phyloP scores from a whole-genome alignment of 2,797 vertebrate genomes.

The Molossus molossus region DNA sequence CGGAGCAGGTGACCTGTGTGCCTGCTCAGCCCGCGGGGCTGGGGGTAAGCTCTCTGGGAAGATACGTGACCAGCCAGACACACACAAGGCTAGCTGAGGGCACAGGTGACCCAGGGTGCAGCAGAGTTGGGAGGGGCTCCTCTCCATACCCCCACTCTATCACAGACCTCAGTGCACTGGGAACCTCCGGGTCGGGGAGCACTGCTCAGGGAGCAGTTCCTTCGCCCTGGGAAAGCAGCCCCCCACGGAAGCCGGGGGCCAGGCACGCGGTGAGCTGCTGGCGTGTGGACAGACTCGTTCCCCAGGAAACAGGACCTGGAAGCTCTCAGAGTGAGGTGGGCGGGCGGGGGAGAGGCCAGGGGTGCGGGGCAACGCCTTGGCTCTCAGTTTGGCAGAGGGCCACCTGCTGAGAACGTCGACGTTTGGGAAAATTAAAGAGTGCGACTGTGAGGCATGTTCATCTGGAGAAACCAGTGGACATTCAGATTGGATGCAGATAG shows the following conservation, averaged over 20 bases:
- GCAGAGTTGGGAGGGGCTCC: neutral
- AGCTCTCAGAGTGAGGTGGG: neutral
- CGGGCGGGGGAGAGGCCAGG: neutral
- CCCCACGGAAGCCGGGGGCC: neutral
- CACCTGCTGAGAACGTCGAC: neutral
- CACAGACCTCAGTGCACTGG: neutral
- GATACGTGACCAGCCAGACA: neutral
- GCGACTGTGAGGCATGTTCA: neutral
- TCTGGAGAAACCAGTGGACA: neutral
- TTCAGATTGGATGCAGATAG: neutral
- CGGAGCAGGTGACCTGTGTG: neutral
- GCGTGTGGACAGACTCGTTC: neutral
- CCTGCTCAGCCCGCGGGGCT: neutral
- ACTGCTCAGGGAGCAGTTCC: neutral
- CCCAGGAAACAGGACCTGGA: neutral
- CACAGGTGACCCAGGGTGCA: neutral
- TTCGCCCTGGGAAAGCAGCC: neutral
- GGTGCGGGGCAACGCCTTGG: neutral
- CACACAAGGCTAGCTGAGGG: neutral
- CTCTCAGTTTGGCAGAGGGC: neutral
- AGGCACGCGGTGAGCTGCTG: neutral
- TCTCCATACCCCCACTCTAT: neutral
- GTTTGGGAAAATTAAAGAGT: slow-evolving; percentile 3
- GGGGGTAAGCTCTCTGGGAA: neutral
- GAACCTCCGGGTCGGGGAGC: no score